Evolutionary conservation across 2,888 invertebrate species (phyloP), one percentile per base, ranked within the genome.

Genomic region (Protodeltote pygarga): DNA sequence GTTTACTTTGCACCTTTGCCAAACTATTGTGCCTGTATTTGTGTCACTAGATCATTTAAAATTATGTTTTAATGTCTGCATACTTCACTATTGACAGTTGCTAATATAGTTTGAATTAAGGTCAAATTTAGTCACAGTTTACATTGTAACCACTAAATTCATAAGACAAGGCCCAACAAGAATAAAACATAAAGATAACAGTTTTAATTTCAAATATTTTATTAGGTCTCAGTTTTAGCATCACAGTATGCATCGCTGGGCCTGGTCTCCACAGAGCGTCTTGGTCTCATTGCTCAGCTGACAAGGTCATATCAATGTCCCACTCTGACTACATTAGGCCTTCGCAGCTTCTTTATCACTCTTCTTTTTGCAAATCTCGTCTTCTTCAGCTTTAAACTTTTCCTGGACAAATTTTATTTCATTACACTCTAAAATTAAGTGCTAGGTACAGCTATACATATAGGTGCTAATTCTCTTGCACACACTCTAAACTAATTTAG

Each of bases 311-410:
- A 19, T 52, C 20, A 27, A 25, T 10, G 21, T 31, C 9, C 11
- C 14, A 24, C 5, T 16, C 2, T 10, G 6, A 3, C 5, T 5
- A 14, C 5, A 3, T 64, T 77, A 89, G 0, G 81, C 89, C 52
- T 89, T 92, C 37, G 92, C 77, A 53, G 83, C 68, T 72, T 93
- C 93, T 47, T 89, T 93, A n/a, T 94, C 90, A 37, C 90, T 92
- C 41, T 93, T 93, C 38, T 93, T 93, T 31, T 93, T 88, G 10
- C 86, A 75, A 32, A 93, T 79, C 71, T 94, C 94, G 59, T 93
- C 93, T 32, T 89, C 87, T 67, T 94, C 94, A 0, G 93, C 93
- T 75, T 93, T 92, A 50, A 94, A 93, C 73, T 93, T 93, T 42
- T 94, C 93, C 94, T 62, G 39, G 2, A 48, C 47, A 19, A 21